Percentiles rank a stretch among this genome's conserved stretches.
phyloP scores from a whole-genome alignment of 2,888 invertebrate species.

The Pyrochroa serraticornis region DNA sequence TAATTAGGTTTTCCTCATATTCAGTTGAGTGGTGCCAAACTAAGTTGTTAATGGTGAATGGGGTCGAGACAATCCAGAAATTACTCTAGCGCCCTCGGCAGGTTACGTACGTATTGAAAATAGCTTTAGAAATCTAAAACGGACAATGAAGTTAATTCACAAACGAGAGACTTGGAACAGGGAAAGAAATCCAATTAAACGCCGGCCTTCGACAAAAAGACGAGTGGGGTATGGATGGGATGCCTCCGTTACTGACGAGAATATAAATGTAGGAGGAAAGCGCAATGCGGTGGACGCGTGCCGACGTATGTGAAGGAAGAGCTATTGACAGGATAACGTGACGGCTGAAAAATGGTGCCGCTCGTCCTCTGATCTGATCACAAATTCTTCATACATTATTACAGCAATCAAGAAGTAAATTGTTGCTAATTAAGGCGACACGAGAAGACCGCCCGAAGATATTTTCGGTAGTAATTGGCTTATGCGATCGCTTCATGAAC shows the following conservation, averaged over 20 bases:
- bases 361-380: too few relatives aligned
- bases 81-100: neutral
- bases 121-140: conserved; percentile 27
- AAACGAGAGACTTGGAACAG: conserved; percentile 51
- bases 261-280: conserved; percentile 45
- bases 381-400: neutral
- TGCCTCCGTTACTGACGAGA: conserved; percentile 42
- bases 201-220: conserved; percentile 47
- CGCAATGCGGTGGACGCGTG: conserved; percentile 46
- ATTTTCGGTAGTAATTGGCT: too few relatives aligned
- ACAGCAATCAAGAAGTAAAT: too few relatives aligned
- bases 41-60: too few relatives aligned
- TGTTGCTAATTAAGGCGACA: too few relatives aligned
- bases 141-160: conserved; percentile 57
- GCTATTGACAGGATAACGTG: conserved; percentile 26
- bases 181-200: conserved; percentile 59
- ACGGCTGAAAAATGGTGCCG: conserved; percentile 12
- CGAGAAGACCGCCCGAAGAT: too few relatives aligned
- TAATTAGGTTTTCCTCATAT: too few relatives aligned
- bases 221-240: conserved; percentile 35
- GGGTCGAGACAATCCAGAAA: too few relatives aligned
- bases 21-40: too few relatives aligned
- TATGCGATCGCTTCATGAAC: too few relatives aligned
- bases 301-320: conserved; percentile 40
- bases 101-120: conserved; percentile 17